A percentile compares a stretch with the other conserved stretches of the same genome.
Conservation (phyloP, 2,113 vertebrate species). For the Thunnus thynnus region DNA sequence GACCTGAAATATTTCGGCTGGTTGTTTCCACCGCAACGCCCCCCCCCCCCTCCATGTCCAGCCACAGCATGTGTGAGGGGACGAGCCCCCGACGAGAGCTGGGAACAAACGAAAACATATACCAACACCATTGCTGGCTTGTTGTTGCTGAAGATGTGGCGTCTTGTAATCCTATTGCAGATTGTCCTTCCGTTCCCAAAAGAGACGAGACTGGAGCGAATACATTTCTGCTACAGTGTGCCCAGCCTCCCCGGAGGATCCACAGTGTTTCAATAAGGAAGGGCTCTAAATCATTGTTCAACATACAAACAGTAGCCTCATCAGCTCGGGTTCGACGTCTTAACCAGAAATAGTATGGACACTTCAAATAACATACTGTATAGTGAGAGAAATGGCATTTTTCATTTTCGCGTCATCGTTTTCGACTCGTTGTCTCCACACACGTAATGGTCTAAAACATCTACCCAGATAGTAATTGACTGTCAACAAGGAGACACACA, state of each 20-base stretch:
- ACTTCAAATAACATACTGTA: slow-evolving; percentile 50
- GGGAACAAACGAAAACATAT: neutral
- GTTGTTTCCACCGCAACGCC: slow-evolving; percentile 17
- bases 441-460: slow-evolving; percentile 53
- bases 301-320: slow-evolving; percentile 62
- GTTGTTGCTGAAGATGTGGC: slow-evolving; percentile 34
- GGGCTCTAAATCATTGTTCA: slow-evolving; percentile 68
- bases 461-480: slow-evolving; percentile 55
- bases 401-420: slow-evolving; percentile 79
- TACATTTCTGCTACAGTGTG: slow-evolving; percentile 71
- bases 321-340: slow-evolving; percentile 50
- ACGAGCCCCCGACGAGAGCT: slow-evolving; percentile 6
- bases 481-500: slow-evolving; percentile 52
- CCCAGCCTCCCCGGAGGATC: slow-evolving; percentile 70
- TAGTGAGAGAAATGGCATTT: slow-evolving; percentile 50
- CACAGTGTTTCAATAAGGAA: slow-evolving; percentile 79
- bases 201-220: slow-evolving; percentile 43
- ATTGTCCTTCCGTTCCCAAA: slow-evolving; percentile 51
- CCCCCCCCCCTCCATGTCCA: neutral
- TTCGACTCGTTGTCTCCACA: slow-evolving; percentile 63
- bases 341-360: slow-evolving; percentile 42
- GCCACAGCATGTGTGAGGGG: neutral
- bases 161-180: slow-evolving; percentile 32
- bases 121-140: slow-evolving; percentile 1
- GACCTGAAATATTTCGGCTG: slow-evolving; percentile 55